phyloP scores from a whole-genome alignment of 2,113 vertebrate genomes.

The Sphaerodactylus townsendi region DNA sequence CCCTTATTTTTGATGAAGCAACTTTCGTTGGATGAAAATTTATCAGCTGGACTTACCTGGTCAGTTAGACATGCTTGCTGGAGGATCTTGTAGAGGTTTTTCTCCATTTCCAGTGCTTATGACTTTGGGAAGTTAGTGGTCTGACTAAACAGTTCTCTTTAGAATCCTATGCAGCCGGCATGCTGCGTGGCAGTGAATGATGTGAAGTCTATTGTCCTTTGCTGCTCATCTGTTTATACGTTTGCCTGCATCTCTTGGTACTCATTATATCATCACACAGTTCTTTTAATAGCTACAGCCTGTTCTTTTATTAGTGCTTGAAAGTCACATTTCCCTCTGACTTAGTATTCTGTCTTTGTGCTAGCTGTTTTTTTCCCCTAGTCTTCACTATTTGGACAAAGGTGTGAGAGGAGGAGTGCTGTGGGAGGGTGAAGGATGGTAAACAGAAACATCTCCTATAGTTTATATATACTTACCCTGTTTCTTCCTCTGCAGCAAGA shows the following conservation, averaged over 20 bases:
- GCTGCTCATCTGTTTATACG: constrained; percentile 57
- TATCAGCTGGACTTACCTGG: constrained; percentile 9
- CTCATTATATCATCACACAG: constrained; percentile 63
- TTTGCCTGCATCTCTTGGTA: constrained; percentile 64
- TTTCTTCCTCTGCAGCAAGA: constrained; percentile 72
- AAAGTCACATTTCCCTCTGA: constrained; percentile 64
- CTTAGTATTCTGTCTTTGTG: constrained; percentile 50
- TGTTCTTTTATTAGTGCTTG: constrained; percentile 62
- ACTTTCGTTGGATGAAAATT: background rate
- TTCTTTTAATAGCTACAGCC: constrained; percentile 68
- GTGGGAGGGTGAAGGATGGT: background rate
- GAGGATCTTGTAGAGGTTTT: constrained; percentile 9
- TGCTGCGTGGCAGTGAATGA: constrained; percentile 57
- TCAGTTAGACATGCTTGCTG: constrained; percentile 12
- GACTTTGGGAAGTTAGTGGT: constrained; percentile 28
- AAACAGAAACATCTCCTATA: constrained; percentile 33
- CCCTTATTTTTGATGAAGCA: background rate
- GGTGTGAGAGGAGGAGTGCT: background rate
- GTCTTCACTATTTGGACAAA: constrained; percentile 2
- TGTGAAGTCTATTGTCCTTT: constrained; percentile 65
- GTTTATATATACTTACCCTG: constrained; percentile 46
- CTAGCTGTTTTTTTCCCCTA: constrained; percentile 29
- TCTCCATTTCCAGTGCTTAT: constrained; percentile 25
- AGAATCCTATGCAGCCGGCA: constrained; percentile 60
- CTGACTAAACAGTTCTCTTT: constrained; percentile 51